Evolutionary conservation across 2,113 vertebrate species (phyloP), one percentile per base, ranked within the genome.

Genomic region (Elachura formosa): DNA sequence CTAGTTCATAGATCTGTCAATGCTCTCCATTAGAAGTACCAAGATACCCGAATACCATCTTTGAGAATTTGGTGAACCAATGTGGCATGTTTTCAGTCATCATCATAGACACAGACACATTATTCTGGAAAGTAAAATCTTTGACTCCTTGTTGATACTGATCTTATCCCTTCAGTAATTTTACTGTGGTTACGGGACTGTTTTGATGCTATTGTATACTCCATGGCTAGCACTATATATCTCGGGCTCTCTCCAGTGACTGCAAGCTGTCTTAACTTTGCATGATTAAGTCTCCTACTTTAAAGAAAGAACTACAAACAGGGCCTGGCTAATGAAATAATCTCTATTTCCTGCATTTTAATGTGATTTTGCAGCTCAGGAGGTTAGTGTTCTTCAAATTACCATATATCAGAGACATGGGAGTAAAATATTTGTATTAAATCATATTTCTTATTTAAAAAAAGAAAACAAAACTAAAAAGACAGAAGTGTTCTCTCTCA

Each of bases 271-370:
- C 71, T 87, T 89, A 73, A 26, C 16, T 89, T 62, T 17, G 12
- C 12, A 2, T 83, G 19, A 73, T 79, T 72, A 96, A 87, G 10
- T 49, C n/a, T 90, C 25, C 52, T 74, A 12, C 48, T 84, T 88
- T 69, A 58, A 72, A 76, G 38, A 10, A 2, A 34, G 49, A 58
- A 22, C 45, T 85, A 62, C 67, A 88, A 88, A 73, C 54, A 76
- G 24, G 12, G 33, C 26, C 52, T 14, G 54, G 38, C 48, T 85
- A 91, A 95, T 59, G 79, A 91, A 93, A 90, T 83, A 29, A 54
- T 34, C 41, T 62, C 51, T 2, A 49, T 91, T 87, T 94, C 78
- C 90, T 90, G 58, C 38, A 73, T 16, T 87, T 76, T 73, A 88
- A 87, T 73, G 51, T 8, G 62, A 2, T 80, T 34, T 49, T 62